Percentiles rank a stretch among this genome's conserved stretches.
phyloP scores from a whole-genome alignment of 2,113 vertebrate genomes.

The Haplochromis burtoni region DNA sequence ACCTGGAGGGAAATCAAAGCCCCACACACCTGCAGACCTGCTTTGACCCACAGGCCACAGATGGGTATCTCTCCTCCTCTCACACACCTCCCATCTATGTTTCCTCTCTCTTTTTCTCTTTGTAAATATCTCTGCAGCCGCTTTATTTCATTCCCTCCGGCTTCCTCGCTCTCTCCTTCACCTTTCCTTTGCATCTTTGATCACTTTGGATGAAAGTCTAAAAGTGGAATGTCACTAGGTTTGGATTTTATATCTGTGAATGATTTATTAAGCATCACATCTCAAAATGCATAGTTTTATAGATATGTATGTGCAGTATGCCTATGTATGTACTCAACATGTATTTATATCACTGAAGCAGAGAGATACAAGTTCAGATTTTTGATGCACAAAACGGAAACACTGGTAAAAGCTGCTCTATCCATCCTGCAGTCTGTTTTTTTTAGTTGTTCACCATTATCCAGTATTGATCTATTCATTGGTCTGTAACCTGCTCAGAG shows the following conservation, averaged over 20 bases:
- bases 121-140: neutral
- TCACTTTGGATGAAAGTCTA: constrained; percentile 16
- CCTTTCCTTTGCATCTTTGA: constrained; percentile 26
- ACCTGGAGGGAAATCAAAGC: constrained; percentile 64
- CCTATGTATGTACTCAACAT: neutral
- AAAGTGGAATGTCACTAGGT: neutral
- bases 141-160: neutral
- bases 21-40: constrained; percentile 57
- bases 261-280: neutral
- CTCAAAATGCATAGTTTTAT: neutral
- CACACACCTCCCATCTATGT: neutral
- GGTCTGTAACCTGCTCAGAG: constrained; percentile 19
- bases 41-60: constrained; percentile 56
- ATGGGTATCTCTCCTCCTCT: constrained; percentile 47
- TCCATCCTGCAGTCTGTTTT: neutral
- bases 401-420: neutral
- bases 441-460: constrained; percentile 15
- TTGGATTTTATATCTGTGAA: neutral
- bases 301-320: neutral
- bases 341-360: neutral
- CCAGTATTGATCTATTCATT: constrained; percentile 42
- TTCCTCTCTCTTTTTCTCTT: neutral
- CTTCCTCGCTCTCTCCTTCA: neutral
- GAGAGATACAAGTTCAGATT: neutral
- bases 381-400: neutral